Base-by-base conservation (phyloP, 2,888 invertebrate genomes). In the Gisinianus flammeolus region DNA sequence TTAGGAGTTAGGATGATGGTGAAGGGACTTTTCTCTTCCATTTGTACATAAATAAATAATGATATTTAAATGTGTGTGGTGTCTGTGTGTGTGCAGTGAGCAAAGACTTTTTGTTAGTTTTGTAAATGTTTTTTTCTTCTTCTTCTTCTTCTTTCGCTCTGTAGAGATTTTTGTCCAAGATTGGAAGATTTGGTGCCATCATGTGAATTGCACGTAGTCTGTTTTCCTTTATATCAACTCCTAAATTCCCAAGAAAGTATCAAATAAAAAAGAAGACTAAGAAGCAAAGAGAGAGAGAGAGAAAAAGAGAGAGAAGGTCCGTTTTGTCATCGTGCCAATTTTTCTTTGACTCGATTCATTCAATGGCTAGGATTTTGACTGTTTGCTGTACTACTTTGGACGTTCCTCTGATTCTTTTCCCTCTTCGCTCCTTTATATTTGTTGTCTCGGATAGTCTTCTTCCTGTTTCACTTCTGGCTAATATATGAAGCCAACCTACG, bases 311-410 rank as follows among this genome's bases (percentile, higher is more conserved):
- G 35, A 5, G 35, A 44, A 44, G 19, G 44, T 6, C 44, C 69
- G 52, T 69, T 69, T 69, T 69, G 69, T 35, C 69, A 44, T 24
- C 69, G 35, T 69, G 69, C 69, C 69, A 69, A 69, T 69, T 69
- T 28, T 64, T 31, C 44, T 69, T 44, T 26, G 44, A 69, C 69
- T 69, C 69, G 3, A 69, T 28, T 67, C 67, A 30, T 67, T 10
- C 30, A 67, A 67, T 28, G 67, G 56, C 56, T 19, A 64, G 64
- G 5, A 4, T 28, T 24, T 26, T 64, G 24, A 44, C 44, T 44
- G 44, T 44, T 44, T 44, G 44, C 16, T 44, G 44, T 44, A 44
- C 44, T 44, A 44, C 44, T 44, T 44, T 44, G 44, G 44, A 44
- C 44, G 3, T 19, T 44, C 3, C 19, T 44, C 44, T 44, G 12